Evolutionary conservation across 1,140 invertebrate genomes (phyloP), one percentile per base, ranked within the genome.

Genomic region (Sinella curviseta): DNA sequence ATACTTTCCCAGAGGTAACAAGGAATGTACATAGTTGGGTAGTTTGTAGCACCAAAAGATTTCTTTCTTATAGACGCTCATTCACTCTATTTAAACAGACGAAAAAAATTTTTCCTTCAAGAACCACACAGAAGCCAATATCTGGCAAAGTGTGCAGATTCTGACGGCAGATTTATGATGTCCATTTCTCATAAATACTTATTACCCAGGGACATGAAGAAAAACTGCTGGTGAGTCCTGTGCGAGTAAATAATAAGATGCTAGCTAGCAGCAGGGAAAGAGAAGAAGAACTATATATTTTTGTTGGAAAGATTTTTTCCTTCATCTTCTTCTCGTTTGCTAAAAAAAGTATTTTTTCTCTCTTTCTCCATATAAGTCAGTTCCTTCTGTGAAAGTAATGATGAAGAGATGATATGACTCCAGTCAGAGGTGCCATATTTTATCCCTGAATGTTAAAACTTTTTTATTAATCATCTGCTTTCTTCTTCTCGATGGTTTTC

Each of bases 141-240:
- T 77, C 60, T 39, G 31, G 77, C 77, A 30, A 54, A 70, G 67
- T 77, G 24, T 65, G 60, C 77, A 77, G 77, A 77, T 77, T 78
- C 33, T 78, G 77, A 78, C 77, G 48, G 67, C 34, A 54, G 77
- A 78, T 78, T 78, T 78, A 78, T 78, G 77, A 74, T 78, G 77
- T 74, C 77, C 77, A 78, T 78, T 78, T 78, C 77, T 78, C 77
- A 78, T 78, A 78, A 78, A 78, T 78, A 78, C 70, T 70, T 73
- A 78, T 73, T 70, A 78, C 65, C 65, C 1, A 31, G 31, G 28
- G 31, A 30, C 65, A 70, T 65, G 4, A 65, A 4, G 57, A 65
- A 26, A 65, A 65, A 65, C 8, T 65, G 16, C n/a, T n/a, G n/a
- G n/a, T n/a, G n/a, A n/a, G n/a, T n/a, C n/a, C n/a, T n/a, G n/a